Evolutionary conservation across 2,797 vertebrate genomes (phyloP), one percentile per base, ranked within the genome.

Genomic region (Pogoniulus pusillus): DNA sequence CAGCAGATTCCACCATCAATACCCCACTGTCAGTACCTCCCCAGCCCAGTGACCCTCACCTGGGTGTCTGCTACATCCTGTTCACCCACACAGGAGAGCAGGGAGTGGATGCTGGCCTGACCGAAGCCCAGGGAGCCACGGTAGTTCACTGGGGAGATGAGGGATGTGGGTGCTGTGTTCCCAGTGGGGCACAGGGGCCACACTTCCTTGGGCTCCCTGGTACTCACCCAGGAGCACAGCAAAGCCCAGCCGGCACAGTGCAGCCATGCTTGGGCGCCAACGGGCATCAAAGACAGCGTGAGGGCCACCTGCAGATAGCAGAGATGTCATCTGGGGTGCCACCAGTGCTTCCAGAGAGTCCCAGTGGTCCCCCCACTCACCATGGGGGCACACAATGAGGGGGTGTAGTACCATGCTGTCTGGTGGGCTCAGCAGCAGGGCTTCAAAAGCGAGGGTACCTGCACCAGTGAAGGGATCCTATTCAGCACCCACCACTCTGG

Each of bases 21-120:
- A 17, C 17, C 15, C 34, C 4, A 83, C 92, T 57, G 93, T 64
- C 95, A 94, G 82, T 18, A 3, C 24, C 51, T 54, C 15, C 57
- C 24, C 16, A 45, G 34, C 43, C 54, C 85, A 55, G 39, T 2
- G 2, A 9, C 12, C 24, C 77, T 93, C 59, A 99, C 98, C 98
- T 98, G 98, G 29, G 98, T 98, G 65, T 98, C 98, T 37, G 95
- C 97, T 35, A 98, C 98, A 9, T 99, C 98, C 93, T 98, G 98
- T 82, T 93, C 96, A 41, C 98, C 98, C 23, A 98, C 96, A 2
- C 32, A 97, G 90, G 98, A 97, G 5, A 98, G 97, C 70, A 98
- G 96, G 65, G 98, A 98, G 78, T 94, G 94, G 77, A 98, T 98
- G 96, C 97, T 96, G 93, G 98, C 97, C 96, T 98, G 98, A 17